Percentiles rank a stretch among this genome's conserved stretches.
phyloP scores from a whole-genome alignment of 2,113 vertebrate species.

The Eulemur macaco region DNA sequence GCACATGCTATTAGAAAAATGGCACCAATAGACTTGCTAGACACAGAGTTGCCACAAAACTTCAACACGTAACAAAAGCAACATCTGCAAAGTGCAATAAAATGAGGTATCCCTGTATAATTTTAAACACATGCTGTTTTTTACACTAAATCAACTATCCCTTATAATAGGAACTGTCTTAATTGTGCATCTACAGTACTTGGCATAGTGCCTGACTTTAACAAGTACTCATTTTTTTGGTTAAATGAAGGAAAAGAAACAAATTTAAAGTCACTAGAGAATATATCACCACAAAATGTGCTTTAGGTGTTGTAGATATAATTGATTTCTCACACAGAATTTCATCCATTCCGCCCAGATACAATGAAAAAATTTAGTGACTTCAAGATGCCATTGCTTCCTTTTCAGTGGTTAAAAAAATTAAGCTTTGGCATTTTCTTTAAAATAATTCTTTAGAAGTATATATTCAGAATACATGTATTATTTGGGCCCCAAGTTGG shows the following conservation, averaged over 20 bases:
- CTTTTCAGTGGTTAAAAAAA: neutral
- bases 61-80: neutral
- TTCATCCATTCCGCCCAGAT: neutral
- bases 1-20: neutral
- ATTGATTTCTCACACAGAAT: neutral
- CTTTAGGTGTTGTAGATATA: neutral
- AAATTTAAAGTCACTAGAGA: neutral
- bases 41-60: neutral
- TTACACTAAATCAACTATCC: neutral
- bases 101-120: neutral
- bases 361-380: neutral
- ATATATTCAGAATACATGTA: neutral
- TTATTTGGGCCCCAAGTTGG: neutral
- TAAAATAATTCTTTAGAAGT: slow-evolving; percentile 24
- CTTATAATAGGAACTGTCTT: neutral
- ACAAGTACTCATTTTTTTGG: neutral
- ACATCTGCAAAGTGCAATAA: neutral
- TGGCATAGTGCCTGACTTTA: neutral
- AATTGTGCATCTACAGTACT: neutral
- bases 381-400: neutral
- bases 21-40: neutral
- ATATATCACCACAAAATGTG: neutral
- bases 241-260: neutral
- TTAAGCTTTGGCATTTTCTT: neutral
- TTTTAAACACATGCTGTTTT: neutral